Base-by-base conservation (phyloP, 37 sponge, comb jelly and placozoan genomes). In the Dysidea cf. avara region DNA sequence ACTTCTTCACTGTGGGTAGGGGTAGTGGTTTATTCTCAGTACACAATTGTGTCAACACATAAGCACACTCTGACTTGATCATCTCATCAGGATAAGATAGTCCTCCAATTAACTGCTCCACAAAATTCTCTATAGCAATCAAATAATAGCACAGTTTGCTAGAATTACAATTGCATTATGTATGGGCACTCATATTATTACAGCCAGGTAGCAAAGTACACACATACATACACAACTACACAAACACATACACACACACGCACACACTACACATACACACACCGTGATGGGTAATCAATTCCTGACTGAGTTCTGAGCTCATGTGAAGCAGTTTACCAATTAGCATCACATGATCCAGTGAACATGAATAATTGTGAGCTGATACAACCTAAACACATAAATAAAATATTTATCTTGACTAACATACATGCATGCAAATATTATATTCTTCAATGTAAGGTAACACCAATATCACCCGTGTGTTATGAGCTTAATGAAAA, bases 21-120 rank as follows among this genome's bases (percentile, higher is more conserved):
- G 75, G 61, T 2, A 83, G 69, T 46, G 74, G 66, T 59, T 72
- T 66, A 26, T 60, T 63, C 16, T 38, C n/a, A 22, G 72, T 53
- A 68, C 59, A 56, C 39, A 75, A 56, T 22, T 75, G 83, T 24
- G 50, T 76, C 54, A 83, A 59, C 3, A 83, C 37, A 21, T 75
- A 75, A 21, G 68, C 83, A 29, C 68, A 52, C n/a, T 61, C 59
- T 1, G 83, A 75, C 62, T 83, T 83, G 24, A 83, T 61, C 21
- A 34, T 29, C 61, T 83, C 83, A 74, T 75, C 76, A 5, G 83
- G 75, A 53, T 83, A 83, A 22, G 69, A 36, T 61, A 83, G 36
- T 20, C 83, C 83, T 17, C 76, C 53, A 0, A 83, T 51, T 9
- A 83, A 34, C 39, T 72, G 75, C 61, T 83, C 83, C 37, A 83